Evolutionary conservation across 2,888 invertebrate genomes (phyloP), one percentile per base, ranked within the genome.

Genomic region (Pollenia labialis): DNA sequence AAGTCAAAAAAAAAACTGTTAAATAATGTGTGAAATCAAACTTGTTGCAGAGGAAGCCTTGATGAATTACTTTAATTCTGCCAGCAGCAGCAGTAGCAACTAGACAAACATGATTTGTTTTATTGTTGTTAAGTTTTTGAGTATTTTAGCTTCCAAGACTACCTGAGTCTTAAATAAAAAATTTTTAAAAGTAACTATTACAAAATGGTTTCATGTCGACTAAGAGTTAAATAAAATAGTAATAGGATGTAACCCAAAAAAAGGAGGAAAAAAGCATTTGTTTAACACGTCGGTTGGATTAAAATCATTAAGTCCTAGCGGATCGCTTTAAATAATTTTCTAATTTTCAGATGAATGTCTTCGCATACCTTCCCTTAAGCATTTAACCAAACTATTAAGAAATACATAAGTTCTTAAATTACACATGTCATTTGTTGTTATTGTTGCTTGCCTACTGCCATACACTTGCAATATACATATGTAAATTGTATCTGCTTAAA

Each of bases 21-120:
- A 72, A 83, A 79, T 60, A 69, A 66, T 80, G 83, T 82, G 79
- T 81, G 82, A 77, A 82, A 77, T 40, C 44, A 87, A 88, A 88
- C 88, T 81, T 77, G 88, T 85, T 88, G 66, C 80, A 88, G 74
- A 86, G 86, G 86, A 87, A 87, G 86, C 81, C 84, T 85, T 85
- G 85, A 87, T 87, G 88, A 88, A 87, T 88, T 85, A 85, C 81
- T 80, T 85, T 46, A 48, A 56, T 32, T 60, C 9, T 9, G n/a
- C n/a, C 32, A 32, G 6, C 32, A 32, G 32, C 32, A 6, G 32
- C 32, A 6, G 4, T 32, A 32, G 32, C 32, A 46, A 62, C 62
- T 48, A 82, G 74, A 64, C 69, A 82, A 86, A 80, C 75, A 71
- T 80, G 75, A 79, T 82, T 85, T 75, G 42, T 74, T 46, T 69